A percentile compares a stretch with the other conserved stretches of the same genome.
Conservation (phyloP, 2,797 vertebrate genomes). For the Chiropotes sagulatus region DNA sequence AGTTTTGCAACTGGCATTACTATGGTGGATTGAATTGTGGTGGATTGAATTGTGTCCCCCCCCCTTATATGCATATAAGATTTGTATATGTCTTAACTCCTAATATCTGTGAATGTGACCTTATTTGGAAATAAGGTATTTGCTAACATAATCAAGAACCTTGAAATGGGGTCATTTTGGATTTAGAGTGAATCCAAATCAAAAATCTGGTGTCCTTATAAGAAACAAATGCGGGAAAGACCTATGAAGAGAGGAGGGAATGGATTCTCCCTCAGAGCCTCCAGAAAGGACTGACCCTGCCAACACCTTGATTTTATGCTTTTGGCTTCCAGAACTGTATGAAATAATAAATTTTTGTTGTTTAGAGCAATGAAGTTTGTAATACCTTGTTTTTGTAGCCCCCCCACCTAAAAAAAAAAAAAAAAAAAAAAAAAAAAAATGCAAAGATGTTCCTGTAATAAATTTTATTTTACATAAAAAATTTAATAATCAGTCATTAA, state of each 20-base stretch:
- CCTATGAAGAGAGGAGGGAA: background rate
- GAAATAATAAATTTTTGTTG: background rate
- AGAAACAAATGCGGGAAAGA: background rate
- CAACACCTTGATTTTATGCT: background rate
- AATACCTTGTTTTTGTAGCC: background rate
- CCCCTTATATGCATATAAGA: background rate
- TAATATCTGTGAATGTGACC: background rate
- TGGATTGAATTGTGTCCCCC: background rate
- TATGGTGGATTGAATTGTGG: background rate
- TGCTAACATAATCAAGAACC: background rate
- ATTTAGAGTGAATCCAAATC: background rate
- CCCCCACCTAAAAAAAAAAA: background rate
- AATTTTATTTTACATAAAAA: no score
- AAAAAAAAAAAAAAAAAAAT: no score
- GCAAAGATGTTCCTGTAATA: no score
- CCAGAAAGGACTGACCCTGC: background rate
- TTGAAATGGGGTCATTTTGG: background rate
- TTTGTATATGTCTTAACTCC: background rate
- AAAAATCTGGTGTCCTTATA: background rate
- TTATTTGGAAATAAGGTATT: background rate
- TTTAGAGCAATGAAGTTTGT: background rate
- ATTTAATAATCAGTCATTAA: no score
- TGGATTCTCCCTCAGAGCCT: background rate
- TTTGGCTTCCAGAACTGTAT: background rate
- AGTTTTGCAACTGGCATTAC: background rate